Conservation (phyloP, 2,888 invertebrate genomes). For the Ormyrus pomaceus region DNA sequence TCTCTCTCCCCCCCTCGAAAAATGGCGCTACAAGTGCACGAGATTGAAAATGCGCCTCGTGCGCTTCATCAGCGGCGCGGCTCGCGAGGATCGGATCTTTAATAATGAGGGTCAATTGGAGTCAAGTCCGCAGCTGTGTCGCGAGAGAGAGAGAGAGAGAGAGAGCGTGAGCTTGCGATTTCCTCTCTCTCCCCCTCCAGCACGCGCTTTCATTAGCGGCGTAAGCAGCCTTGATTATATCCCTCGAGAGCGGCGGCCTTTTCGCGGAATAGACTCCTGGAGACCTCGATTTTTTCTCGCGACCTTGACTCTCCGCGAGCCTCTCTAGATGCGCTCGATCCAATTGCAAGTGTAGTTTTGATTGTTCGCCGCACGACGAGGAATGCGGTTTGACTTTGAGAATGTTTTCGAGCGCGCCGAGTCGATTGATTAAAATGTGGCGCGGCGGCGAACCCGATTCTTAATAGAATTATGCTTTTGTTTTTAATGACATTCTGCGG, state of each 20-base stretch:
- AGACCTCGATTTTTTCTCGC: no score
- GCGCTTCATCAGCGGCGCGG: neutral
- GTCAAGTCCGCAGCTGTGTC: slow-evolving; percentile 70
- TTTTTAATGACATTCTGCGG: no score
- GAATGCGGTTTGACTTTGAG: no score
- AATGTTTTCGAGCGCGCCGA: neutral
- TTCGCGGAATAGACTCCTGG: no score
- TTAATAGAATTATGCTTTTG: no score
- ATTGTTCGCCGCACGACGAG: neutral
- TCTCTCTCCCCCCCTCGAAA: neutral
- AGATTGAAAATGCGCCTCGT: neutral
- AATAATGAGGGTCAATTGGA: slow-evolving; percentile 70
- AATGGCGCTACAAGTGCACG: neutral
- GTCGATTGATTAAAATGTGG: neutral
- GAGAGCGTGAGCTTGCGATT: slow-evolving; percentile 6
- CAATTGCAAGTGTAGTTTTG: neutral
- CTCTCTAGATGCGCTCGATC: neutral
- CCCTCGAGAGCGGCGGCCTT: neutral
- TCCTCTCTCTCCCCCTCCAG: neutral
- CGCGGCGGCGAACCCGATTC: no score
- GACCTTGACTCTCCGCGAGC: no score
- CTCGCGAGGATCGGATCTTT: slow-evolving; percentile 59
- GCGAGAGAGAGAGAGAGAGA: no score
- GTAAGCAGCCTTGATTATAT: no score
- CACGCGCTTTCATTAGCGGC: slow-evolving; percentile 18